A percentile compares a stretch with the other conserved stretches of the same genome.
These are phyloP conservation scores for Sus cebifrons DNA, from an alignment of 2,797 vertebrate species.

Conservation along the genomic window DNA sequence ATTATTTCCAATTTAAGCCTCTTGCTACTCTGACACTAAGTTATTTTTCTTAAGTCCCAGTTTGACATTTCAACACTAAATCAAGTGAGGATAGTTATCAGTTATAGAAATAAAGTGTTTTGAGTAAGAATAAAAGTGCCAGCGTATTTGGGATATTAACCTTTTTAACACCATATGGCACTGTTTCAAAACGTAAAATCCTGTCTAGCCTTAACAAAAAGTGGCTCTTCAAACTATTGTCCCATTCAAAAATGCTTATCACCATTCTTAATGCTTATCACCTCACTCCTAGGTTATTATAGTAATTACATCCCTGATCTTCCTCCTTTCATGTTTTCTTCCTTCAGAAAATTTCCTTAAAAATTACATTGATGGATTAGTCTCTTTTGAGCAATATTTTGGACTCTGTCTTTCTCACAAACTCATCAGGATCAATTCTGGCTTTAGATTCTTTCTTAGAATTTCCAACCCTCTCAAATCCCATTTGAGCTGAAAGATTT, in stretches of 20 bases:
- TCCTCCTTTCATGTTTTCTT: not conserved
- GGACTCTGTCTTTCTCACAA: not conserved
- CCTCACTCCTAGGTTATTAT: not conserved
- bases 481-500: not conserved
- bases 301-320: not conserved
- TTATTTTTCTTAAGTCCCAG: not conserved
- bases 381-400: not conserved
- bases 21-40: not conserved
- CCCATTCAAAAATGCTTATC: not conserved
- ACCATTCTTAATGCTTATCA: not conserved
- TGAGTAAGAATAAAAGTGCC: conserved; percentile 24
- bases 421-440: not conserved
- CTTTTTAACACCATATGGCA: not conserved
- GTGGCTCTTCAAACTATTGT: not conserved
- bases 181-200: not conserved
- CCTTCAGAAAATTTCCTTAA: not conserved
- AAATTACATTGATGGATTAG: not conserved
- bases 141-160: not conserved
- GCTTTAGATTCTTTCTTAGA: not conserved
- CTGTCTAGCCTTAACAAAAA: not conserved
- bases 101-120: conserved; percentile 34
- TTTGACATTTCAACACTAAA: not conserved
- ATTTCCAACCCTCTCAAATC: not conserved
- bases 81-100: not conserved
- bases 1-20: conserved; percentile 36